Percentiles rank a stretch among this genome's conserved stretches.
Evolutionary conservation across 2,113 vertebrate genomes (phyloP).

Genomic region (Asarcornis scutulata): DNA sequence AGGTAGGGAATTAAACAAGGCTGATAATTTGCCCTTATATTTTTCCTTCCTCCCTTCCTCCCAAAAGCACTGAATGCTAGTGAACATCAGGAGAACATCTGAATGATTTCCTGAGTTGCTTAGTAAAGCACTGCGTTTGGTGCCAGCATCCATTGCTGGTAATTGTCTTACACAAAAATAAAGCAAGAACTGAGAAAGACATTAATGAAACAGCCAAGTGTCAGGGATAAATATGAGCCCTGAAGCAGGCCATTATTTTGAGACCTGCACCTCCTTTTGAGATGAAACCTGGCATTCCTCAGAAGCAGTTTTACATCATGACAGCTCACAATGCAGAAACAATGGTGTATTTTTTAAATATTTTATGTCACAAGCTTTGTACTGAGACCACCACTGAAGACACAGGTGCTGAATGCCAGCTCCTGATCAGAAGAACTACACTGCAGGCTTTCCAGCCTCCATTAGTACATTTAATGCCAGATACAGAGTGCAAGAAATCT

Average conservation of each 20-base stretch:
- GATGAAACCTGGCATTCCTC: background rate
- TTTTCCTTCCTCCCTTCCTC: background rate
- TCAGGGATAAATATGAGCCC: background rate
- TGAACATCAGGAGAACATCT: background rate
- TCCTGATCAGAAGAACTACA: background rate
- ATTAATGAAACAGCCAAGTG: background rate
- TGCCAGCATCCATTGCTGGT: background rate
- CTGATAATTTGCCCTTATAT: background rate
- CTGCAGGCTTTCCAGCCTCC: background rate
- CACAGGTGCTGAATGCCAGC: background rate
- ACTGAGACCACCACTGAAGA: background rate
- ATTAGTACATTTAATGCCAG: background rate
- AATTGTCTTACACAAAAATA: background rate
- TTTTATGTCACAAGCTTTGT: background rate
- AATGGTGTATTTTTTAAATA: background rate
- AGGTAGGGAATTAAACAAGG: background rate
- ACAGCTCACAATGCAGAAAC: background rate
- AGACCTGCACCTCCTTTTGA: background rate
- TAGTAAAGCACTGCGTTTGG: background rate
- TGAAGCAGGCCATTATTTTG: background rate
- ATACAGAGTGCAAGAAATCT: background rate
- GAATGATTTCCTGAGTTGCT: background rate
- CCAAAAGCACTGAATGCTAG: background rate
- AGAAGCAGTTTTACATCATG: rapidly evolving
- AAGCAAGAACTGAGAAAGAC: background rate